Conservation (phyloP, 92 coral and sea anemone genomes). For the Parazoanthus swiftii region DNA sequence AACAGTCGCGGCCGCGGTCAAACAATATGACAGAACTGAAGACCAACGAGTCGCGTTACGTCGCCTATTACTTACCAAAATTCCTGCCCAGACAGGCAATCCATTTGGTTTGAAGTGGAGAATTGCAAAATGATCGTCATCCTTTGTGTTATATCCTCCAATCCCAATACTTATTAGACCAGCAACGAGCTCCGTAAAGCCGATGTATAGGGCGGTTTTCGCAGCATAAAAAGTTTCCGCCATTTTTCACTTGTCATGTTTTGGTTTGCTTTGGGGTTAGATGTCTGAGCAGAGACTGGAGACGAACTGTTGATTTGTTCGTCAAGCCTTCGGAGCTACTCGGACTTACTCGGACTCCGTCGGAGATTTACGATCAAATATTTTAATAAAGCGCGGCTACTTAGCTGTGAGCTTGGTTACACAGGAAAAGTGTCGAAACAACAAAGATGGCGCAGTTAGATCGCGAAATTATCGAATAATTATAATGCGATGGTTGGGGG, state of each 20-base stretch:
- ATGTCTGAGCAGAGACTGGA: conserved; percentile 39
- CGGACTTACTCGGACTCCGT: conserved; percentile 2
- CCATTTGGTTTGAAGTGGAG: conserved; percentile 78
- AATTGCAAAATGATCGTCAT: conserved; percentile 74
- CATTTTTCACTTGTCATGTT: conserved; percentile 51
- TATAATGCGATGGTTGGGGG: conserved; percentile 63
- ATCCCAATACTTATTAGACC: conserved; percentile 80
- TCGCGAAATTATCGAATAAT: conserved; percentile 18
- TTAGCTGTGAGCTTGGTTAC: conserved; percentile 52
- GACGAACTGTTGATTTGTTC: not conserved
- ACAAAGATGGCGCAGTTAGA: conserved; percentile 69
- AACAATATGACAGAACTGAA: conserved; percentile 16
- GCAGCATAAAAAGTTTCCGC: conserved; percentile 70
- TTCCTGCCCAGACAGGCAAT: conserved; percentile 85
- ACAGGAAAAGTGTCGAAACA: conserved; percentile 21
- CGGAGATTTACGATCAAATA: not conserved
- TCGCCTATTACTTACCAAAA: conserved; percentile 55
- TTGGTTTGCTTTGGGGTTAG: conserved; percentile 4
- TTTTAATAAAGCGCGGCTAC: conserved; percentile 10
- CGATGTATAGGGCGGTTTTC: conserved; percentile 72
- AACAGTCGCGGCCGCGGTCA: not conserved
- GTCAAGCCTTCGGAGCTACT: not conserved
- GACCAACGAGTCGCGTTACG: not conserved
- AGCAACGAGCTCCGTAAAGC: conserved; percentile 63
- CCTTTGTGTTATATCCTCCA: conserved; percentile 78